A percentile compares a stretch with the other conserved stretches of the same genome.
These are phyloP conservation scores for Lerema accius DNA, from an alignment of 1,140 invertebrate species.

Conservation along the genomic window DNA sequence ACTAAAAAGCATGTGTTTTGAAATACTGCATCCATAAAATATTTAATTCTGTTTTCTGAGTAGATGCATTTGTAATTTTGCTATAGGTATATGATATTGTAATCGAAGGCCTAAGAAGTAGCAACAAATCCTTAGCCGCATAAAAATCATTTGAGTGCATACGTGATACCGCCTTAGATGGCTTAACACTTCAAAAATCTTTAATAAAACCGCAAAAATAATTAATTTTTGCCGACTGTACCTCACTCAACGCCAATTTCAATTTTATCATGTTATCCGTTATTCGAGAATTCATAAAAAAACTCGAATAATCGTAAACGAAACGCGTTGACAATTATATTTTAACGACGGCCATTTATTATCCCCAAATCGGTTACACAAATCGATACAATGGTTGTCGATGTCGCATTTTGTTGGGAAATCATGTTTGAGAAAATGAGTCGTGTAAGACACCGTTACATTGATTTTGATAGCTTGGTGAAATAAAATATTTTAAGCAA, in stretches of 20 bases:
- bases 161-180: too few relatives aligned
- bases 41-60: not conserved
- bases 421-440: constrained; percentile 7
- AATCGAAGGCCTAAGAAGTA: too few relatives aligned
- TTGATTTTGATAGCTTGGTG: constrained; percentile 7
- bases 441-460: constrained; percentile 7
- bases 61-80: not conserved
- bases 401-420: constrained; percentile 10
- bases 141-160: too few relatives aligned
- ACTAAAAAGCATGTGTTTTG: not conserved
- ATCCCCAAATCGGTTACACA: constrained; percentile 8
- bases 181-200: too few relatives aligned
- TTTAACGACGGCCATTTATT: constrained; percentile 33
- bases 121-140: too few relatives aligned
- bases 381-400: constrained; percentile 20
- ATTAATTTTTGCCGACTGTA: not conserved
- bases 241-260: not conserved
- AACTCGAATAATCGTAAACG: constrained; percentile 18
- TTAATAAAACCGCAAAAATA: too few relatives aligned
- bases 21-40: not conserved
- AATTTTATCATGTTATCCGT: not conserved
- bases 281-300: constrained; percentile 1
- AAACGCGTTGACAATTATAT: constrained; percentile 37
- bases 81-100: too few relatives aligned
- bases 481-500: too few relatives aligned